Evolutionary conservation across 2,888 invertebrate species (phyloP).

Genomic region (Onthophagus sagittarius): DNA sequence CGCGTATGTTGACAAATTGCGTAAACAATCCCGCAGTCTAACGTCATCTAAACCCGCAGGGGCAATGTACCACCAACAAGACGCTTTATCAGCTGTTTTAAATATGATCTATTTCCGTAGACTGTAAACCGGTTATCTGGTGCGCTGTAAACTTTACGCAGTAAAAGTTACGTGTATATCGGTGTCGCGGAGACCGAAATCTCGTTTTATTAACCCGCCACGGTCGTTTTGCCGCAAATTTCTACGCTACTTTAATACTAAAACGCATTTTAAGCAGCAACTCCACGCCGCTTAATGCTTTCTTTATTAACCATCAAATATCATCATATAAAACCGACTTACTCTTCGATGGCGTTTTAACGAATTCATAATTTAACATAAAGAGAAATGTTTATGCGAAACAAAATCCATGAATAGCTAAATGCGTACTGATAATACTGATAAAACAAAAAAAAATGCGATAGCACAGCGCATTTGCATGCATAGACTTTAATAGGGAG

Average conservation of each 20-base stretch:
- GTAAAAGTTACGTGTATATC: slow-evolving; percentile 12
- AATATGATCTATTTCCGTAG: slow-evolving; percentile 10
- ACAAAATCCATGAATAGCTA: too few species aligned
- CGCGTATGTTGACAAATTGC: slow-evolving; percentile 5
- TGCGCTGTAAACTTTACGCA: slow-evolving; percentile 10
- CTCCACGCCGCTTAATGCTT: background rate
- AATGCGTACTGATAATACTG: too few species aligned
- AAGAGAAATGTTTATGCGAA: too few species aligned
- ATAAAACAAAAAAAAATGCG: too few species aligned
- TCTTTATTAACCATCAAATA: background rate
- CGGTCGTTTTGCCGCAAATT: slow-evolving; percentile 5
- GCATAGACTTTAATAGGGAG: background rate
- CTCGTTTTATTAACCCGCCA: slow-evolving; percentile 10
- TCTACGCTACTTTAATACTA: slow-evolving; percentile 1
- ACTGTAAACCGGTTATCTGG: slow-evolving; percentile 8
- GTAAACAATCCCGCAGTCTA: background rate
- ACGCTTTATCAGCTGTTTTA: background rate
- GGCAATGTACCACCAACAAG: background rate
- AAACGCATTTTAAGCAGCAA: background rate
- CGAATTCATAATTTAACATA: too few species aligned
- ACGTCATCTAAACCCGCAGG: background rate
- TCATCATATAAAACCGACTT: background rate
- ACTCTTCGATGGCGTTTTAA: too few species aligned
- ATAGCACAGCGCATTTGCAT: too few species aligned
- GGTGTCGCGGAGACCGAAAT: slow-evolving; percentile 10